Percentiles rank a stretch among this genome's conserved stretches.
These are phyloP conservation scores for Dicranocentrus wangi DNA, from an alignment of 2,888 invertebrate genomes.

Conservation along the genomic window DNA sequence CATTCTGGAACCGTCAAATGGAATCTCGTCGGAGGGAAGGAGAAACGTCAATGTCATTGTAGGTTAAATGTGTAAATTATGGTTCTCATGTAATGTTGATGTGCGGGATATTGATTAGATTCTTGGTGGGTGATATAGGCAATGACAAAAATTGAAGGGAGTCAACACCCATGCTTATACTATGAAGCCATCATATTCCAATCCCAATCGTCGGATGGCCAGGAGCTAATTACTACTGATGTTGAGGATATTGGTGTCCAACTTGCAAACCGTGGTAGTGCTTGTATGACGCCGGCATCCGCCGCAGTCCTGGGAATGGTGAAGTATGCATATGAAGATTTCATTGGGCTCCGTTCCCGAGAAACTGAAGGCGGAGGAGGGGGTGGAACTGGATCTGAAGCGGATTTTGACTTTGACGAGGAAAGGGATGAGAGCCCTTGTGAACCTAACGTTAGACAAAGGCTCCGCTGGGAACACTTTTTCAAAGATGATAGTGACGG, in stretches of 20 bases:
- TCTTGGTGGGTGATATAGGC: no score
- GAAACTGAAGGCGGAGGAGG: neutral
- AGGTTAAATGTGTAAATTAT: neutral
- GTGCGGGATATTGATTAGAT: neutral
- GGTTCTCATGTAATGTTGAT: neutral
- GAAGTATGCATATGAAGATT: neutral
- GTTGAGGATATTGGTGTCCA: slow-evolving; percentile 1
- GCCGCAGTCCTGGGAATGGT: neutral
- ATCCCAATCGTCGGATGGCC: no score
- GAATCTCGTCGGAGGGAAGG: no score
- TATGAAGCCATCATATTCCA: slow-evolving; percentile 14
- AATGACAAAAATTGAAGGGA: neutral
- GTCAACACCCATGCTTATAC: slow-evolving; percentile 7
- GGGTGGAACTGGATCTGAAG: neutral
- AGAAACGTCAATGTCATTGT: slow-evolving; percentile 5
- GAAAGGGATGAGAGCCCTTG: no score
- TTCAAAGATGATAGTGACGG: no score
- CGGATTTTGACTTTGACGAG: no score
- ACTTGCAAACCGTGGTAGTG: neutral
- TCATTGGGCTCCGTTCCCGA: no score
- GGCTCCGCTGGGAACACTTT: no score
- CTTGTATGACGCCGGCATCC: neutral
- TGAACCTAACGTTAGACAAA: no score
- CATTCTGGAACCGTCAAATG: no score
- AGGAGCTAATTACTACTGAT: no score